Conservation (phyloP, 2,797 vertebrate species). For the Siniperca scherzeri region DNA sequence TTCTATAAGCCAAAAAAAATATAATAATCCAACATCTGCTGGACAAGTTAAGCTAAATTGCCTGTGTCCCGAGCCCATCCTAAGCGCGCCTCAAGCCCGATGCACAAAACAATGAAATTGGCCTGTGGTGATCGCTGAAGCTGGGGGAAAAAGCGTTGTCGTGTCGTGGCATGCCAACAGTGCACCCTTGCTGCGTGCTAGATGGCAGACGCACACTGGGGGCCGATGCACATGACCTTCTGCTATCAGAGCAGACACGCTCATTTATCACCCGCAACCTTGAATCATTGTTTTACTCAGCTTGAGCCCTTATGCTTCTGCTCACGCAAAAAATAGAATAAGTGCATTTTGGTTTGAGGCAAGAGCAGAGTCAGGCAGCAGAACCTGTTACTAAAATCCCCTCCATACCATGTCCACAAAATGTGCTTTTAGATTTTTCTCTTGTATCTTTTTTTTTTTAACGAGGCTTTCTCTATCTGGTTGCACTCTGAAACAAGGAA, state of each 20-base stretch:
- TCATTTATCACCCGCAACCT: slow-evolving; percentile 85
- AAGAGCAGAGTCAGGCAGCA: slow-evolving; percentile 47
- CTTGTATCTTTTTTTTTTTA: slow-evolving; percentile 26
- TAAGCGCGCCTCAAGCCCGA: slow-evolving; percentile 35
- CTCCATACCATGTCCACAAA: slow-evolving; percentile 33
- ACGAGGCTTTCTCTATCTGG: slow-evolving; percentile 51
- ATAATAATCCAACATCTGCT: slow-evolving; percentile 55
- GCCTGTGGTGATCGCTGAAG: slow-evolving; percentile 33
- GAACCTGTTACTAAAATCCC: slow-evolving; percentile 52
- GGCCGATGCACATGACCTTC: slow-evolving; percentile 83
- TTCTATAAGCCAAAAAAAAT: slow-evolving; percentile 31
- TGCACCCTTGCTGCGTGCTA: slow-evolving; percentile 79
- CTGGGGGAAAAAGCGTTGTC: slow-evolving; percentile 42
- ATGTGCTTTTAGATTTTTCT: slow-evolving; percentile 41
- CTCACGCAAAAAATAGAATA: slow-evolving; percentile 71
- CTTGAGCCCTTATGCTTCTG: slow-evolving; percentile 76
- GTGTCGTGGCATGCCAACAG: slow-evolving; percentile 66
- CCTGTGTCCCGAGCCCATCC: slow-evolving; percentile 51
- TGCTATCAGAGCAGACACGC: slow-evolving; percentile 80
- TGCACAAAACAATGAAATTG: slow-evolving; percentile 57
- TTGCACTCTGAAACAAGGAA: slow-evolving; percentile 47
- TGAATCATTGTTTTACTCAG: slow-evolving; percentile 85
- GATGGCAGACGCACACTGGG: slow-evolving; percentile 81
- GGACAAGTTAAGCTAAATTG: slow-evolving; percentile 64
- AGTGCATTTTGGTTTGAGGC: slow-evolving; percentile 71